Evolutionary conservation across 2,113 vertebrate species (phyloP), one percentile per base, ranked within the genome.

Genomic region (Chionis minor): DNA sequence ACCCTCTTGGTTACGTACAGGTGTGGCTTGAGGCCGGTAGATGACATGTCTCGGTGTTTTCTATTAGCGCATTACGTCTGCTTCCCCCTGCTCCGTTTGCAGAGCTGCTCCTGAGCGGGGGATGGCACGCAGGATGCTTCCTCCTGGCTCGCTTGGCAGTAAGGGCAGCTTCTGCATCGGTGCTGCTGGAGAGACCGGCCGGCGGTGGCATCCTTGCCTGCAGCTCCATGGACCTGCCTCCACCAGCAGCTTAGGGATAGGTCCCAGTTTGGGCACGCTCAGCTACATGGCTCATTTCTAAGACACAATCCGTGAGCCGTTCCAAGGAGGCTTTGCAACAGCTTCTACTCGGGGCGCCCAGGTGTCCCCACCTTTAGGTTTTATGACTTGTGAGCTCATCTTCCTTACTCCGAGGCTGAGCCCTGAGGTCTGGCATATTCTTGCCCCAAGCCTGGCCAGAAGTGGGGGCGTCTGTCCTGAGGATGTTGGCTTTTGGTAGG

Each of bases 161-260:
- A 35, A 7, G 0, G 1, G 55, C 42, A 74, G 23, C 33, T 62
- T 54, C 86, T 0, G 0, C 2, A 2, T 42, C 1, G 6, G 42
- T 3, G 4, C 33, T 61, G n/a, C 73, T 55, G 61, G 45, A 49
- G 62, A 20, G 28, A 40, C 42, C 0, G 1, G 23, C 20, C 51
- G 61, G 15, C 2, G 2, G 47, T 1, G 3, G 18, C 10, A 6
- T 6, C 52, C 16, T n/a, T 30, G 16, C 33, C 40, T 33, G 56
- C 0, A 4, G 24, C 40, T 69, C 54, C 54, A 8, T 0, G 0
- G 47, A 12, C 38, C 33, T 56, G 52, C 49, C 49, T 51, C 49
- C 24, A 22, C 49, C 49, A 51, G 49, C 22, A 75, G 18, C 52
- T 52, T 14, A 7, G 30, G 62, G 19, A 10, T 21, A 18, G 26